These are phyloP conservation scores for Alosa sapidissima DNA, from an alignment of 2,797 vertebrate species.

Conservation along the genomic window DNA sequence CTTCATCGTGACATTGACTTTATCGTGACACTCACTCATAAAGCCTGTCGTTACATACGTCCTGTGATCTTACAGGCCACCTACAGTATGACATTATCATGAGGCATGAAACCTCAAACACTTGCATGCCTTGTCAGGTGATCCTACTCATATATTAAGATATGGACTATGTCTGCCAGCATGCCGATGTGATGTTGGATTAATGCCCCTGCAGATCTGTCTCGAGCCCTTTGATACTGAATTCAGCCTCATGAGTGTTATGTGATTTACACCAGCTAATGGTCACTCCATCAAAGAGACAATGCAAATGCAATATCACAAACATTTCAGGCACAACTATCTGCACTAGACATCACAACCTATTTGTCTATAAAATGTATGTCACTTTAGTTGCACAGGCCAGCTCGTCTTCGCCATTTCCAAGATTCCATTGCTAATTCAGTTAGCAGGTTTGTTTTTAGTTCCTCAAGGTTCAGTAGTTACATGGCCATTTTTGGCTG, in stretches of 20 bases:
- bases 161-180: background rate
- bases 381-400: background rate
- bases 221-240: too few relatives aligned
- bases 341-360: background rate
- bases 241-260: too few relatives aligned
- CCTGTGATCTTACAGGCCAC: background rate
- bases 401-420: background rate
- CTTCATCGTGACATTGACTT: background rate
- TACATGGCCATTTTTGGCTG: background rate
- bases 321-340: background rate
- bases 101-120: slow-evolving; percentile 35
- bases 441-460: background rate
- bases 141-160: background rate
- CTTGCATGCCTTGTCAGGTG: background rate
- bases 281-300: too few relatives aligned
- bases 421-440: background rate
- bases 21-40: background rate
- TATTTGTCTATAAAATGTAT: background rate
- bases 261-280: background rate
- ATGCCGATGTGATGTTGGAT: background rate
- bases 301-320: background rate
- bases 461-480: background rate
- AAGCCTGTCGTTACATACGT: background rate
- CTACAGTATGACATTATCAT: slow-evolving; percentile 68
- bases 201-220: background rate